Conservation (phyloP, 2,113 vertebrate genomes). For the Channa argus region DNA sequence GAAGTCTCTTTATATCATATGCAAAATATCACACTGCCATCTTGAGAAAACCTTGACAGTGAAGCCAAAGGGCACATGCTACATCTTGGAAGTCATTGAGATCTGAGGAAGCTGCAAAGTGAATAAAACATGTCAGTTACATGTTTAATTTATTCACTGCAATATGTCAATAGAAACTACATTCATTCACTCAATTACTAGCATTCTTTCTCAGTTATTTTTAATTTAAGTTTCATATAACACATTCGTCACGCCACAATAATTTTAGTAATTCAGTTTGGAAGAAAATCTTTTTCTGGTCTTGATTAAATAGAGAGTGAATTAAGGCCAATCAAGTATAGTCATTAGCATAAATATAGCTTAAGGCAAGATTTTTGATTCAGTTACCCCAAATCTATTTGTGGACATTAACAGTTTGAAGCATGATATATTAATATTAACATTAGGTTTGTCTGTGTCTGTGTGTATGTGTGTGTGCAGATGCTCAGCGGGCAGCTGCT, state of each 20-base stretch:
- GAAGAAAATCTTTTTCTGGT: slow-evolving; percentile 2
- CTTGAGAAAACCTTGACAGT: neutral
- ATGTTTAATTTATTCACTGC: neutral
- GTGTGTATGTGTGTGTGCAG: slow-evolving; percentile 67
- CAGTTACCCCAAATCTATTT: neutral
- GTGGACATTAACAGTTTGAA: neutral
- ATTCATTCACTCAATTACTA: slow-evolving; percentile 20
- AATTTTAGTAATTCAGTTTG: slow-evolving; percentile 13
- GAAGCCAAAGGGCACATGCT: neutral
- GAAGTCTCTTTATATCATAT: slow-evolving; percentile 69
- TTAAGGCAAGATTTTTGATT: slow-evolving; percentile 1
- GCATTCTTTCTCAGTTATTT: slow-evolving; percentile 11
- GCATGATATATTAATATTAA: neutral
- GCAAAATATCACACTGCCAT: neutral
- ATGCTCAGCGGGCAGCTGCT: slow-evolving; percentile 88
- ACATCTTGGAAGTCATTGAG: neutral
- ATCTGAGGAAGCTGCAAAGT: neutral
- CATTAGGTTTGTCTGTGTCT: neutral
- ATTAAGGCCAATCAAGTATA: neutral
- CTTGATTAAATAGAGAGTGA: neutral
- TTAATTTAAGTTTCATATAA: slow-evolving; percentile 4
- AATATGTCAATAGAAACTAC: neutral
- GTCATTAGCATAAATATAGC: neutral
- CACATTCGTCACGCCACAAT: slow-evolving; percentile 11
- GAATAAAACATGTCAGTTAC: slow-evolving; percentile 12